Evolutionary conservation across 1,140 invertebrate species (phyloP).

Genomic region (Spodoptera frugiperda): DNA sequence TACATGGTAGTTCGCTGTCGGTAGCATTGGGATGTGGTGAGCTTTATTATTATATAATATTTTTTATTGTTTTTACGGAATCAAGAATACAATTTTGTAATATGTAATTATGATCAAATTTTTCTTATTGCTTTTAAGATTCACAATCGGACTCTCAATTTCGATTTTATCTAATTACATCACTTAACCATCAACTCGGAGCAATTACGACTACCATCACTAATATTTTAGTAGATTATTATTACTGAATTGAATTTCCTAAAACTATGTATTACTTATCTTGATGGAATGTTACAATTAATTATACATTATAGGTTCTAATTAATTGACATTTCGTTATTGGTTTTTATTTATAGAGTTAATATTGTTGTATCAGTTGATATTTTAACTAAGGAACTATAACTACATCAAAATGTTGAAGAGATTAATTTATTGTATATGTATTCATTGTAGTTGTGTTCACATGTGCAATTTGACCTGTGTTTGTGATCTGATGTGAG

Average conservation of each 20-base stretch:
- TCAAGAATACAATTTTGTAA: constrained; percentile 65
- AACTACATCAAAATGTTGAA: constrained; percentile 74
- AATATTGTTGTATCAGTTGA: constrained; percentile 80
- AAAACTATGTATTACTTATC: constrained; percentile 62
- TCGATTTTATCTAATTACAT: constrained; percentile 66
- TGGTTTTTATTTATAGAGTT: constrained; percentile 77
- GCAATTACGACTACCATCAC: constrained; percentile 60
- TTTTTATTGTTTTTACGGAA: constrained; percentile 73
- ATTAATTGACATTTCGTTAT: constrained; percentile 81
- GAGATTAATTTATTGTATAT: constrained; percentile 84
- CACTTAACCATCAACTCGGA: constrained; percentile 67
- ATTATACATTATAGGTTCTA: constrained; percentile 64
- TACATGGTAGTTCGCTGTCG: constrained; percentile 69
- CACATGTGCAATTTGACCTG: constrained; percentile 79
- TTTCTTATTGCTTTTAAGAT: constrained; percentile 65
- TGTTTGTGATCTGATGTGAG: constrained; percentile 84
- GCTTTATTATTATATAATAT: constrained; percentile 68
- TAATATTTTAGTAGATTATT: constrained; percentile 61
- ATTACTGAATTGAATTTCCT: constrained; percentile 63
- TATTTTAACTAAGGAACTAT: constrained; percentile 79
- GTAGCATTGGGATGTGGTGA: constrained; percentile 71
- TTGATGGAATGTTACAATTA: constrained; percentile 64
- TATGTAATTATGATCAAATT: constrained; percentile 57
- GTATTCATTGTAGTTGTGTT: constrained; percentile 73
- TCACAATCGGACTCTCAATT: constrained; percentile 60